Conservation (phyloP, 2,888 invertebrate species). For the Ischnus inquisitorius region DNA sequence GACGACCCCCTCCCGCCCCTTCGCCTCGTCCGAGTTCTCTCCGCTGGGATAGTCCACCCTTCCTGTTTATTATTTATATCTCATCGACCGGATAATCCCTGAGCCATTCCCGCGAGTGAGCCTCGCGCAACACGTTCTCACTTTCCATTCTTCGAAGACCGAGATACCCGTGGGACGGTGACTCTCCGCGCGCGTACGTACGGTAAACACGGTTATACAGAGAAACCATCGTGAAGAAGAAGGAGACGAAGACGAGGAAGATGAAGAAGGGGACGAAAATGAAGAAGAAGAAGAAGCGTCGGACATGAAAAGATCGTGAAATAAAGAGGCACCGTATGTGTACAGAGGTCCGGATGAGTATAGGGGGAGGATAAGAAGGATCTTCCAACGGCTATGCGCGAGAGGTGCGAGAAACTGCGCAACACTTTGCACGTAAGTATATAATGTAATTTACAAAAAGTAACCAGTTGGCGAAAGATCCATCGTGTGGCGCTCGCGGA, state of each 20-base stretch:
- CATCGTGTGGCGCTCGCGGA: neutral
- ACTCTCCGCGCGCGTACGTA: constrained; percentile 30
- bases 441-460: constrained; percentile 51
- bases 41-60: constrained; percentile 48
- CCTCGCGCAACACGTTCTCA: constrained; percentile 52
- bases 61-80: constrained; percentile 69
- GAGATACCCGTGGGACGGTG: constrained; percentile 67
- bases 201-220: constrained; percentile 40
- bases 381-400: constrained; percentile 3
- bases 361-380: neutral
- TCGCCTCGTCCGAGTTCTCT: neutral
- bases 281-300: constrained; percentile 8
- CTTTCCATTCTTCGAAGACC: constrained; percentile 59
- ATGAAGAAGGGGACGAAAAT: neutral
- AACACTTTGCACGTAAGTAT: constrained; percentile 40
- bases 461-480: constrained; percentile 28
- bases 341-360: constrained; percentile 6
- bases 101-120: neutral
- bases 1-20: constrained; percentile 29
- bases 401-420: constrained; percentile 45
- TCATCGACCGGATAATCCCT: constrained; percentile 46
- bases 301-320: constrained; percentile 31
- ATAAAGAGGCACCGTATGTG: constrained; percentile 24
- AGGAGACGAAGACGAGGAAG: neutral
- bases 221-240: constrained; percentile 20